Evolutionary conservation across 2,888 invertebrate species (phyloP), one percentile per base, ranked within the genome.

Genomic region (Pheosia tremula): DNA sequence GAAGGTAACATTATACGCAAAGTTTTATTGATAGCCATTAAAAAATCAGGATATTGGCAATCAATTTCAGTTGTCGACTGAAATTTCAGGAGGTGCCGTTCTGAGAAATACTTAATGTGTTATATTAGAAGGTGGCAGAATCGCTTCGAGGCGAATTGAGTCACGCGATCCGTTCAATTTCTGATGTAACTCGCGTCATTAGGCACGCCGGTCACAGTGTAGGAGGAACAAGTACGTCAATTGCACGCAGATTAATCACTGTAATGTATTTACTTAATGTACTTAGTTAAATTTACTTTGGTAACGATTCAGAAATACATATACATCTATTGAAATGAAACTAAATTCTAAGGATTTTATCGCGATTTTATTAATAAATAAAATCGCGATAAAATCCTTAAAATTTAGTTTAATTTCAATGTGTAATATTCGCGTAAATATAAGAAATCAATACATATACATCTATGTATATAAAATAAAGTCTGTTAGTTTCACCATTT

Each of bases 141-240:
- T 70, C 61, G 59, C 61, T 63, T 59, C 43, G 58, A 65, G 68
- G 61, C 49, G 63, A 72, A 73, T 71, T 65, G 66, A 74, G 74
- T 69, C 75, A 78, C 71, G 76, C 70, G 77, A 80, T 71, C 72
- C 64, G 63, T 71, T 76, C 75, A 67, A 72, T 75, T 74, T 69
- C 38, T 66, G 67, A 65, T 61, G 66, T 64, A 71, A 59, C 54
- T 65, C 72, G 67, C 68, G 61, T 78, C 79, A 78, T 81, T 79
- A 79, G 64, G 67, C 63, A 57, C 62, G 60, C 53, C n/a, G 9
- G 59, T n/a, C 62, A 68, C 56, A 73, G 74, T 63, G 56, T 56
- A 54, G 47, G 11, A 45, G 41, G 0, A 39, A 8, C 57, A 66
- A 24, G 69, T 60, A 62, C 45, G 57, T 8, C 9, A 55, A 61